phyloP scores from a whole-genome alignment of 64 coral and sea anemone species.

The Porites lutea region DNA sequence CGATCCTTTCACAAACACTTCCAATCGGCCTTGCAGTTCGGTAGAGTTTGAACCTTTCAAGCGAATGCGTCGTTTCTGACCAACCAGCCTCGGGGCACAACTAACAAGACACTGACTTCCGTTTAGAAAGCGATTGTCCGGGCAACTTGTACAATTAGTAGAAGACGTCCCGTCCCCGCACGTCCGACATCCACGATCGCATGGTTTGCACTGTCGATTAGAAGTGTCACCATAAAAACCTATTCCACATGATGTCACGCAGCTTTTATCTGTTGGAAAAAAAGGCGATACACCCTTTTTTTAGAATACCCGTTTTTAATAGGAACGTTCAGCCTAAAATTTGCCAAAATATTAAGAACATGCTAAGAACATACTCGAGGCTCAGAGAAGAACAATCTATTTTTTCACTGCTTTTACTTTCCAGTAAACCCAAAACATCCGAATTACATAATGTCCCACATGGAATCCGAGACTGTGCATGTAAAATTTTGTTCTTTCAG shows the following conservation, averaged over 20 bases:
- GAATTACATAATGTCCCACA: too few relatives aligned
- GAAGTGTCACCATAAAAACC: slow-evolving; percentile 80
- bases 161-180: slow-evolving; percentile 53
- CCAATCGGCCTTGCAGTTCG: slow-evolving; percentile 71
- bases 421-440: too few relatives aligned
- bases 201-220: slow-evolving; percentile 61
- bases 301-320: too few relatives aligned
- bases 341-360: too few relatives aligned
- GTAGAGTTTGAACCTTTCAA: slow-evolving; percentile 41
- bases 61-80: slow-evolving; percentile 40
- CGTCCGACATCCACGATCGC: slow-evolving; percentile 67
- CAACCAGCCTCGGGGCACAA: slow-evolving; percentile 47
- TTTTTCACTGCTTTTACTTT: too few relatives aligned
- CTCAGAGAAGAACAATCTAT: too few relatives aligned
- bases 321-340: too few relatives aligned
- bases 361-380: too few relatives aligned
- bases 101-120: slow-evolving; percentile 43
- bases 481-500: too few relatives aligned
- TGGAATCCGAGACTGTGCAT: too few relatives aligned
- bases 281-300: too few relatives aligned
- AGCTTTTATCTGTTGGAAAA: slow-evolving; percentile 60
- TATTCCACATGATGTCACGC: slow-evolving; percentile 59
- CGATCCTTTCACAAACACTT: slow-evolving; percentile 30
- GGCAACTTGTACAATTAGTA: slow-evolving; percentile 70
- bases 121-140: slow-evolving; percentile 55